Percentiles rank a stretch among this genome's conserved stretches.
These are phyloP conservation scores for Himalopsyche japonica DNA, from an alignment of 2,888 invertebrate species.

Conservation along the genomic window DNA sequence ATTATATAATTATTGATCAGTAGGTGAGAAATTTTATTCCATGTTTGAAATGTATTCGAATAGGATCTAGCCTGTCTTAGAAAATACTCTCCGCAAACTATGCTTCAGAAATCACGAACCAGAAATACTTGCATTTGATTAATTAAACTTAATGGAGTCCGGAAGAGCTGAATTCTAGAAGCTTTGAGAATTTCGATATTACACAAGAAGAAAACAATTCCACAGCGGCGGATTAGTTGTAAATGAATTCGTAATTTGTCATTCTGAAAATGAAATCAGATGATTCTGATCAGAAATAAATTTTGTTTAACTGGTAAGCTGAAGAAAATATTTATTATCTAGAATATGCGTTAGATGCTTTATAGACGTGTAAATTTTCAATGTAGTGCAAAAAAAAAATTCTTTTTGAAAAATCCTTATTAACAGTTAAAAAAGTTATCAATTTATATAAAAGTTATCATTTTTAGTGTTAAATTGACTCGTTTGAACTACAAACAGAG, in stretches of 20 bases:
- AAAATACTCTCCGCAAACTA: background rate
- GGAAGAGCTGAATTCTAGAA: background rate
- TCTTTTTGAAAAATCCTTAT: no score
- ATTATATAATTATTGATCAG: background rate
- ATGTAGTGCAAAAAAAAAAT: no score
- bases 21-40: background rate
- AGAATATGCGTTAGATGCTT: no score
- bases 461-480: no score
- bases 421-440: no score
- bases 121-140: constrained; percentile 34
- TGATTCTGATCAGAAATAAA: no score
- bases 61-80: background rate
- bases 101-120: background rate
- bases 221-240: background rate
- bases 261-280: background rate
- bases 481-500: no score
- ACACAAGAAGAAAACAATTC: background rate
- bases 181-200: background rate
- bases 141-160: constrained; percentile 21
- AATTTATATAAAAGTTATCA: no score
- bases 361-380: no score
- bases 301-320: no score
- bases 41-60: background rate
- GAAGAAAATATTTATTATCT: no score
- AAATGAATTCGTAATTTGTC: background rate